A percentile compares a stretch with the other conserved stretches of the same genome.
Evolutionary conservation across 2,113 vertebrate species (phyloP).

Genomic region (Pteruthius melanotis): DNA sequence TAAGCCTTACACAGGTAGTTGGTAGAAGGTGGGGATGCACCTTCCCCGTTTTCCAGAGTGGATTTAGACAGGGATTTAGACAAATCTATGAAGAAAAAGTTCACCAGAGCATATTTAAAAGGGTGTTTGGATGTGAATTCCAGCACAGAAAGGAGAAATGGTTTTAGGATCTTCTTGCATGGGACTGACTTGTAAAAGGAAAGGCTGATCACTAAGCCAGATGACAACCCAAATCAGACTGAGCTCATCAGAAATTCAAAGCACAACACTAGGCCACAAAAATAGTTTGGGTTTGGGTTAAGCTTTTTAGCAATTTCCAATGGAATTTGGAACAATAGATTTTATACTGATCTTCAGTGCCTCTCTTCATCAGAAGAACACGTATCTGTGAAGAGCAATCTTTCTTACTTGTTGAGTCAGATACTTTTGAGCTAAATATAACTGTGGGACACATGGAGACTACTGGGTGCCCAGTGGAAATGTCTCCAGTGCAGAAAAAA

Average conservation of each 20-base stretch:
- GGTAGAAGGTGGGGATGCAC: neutral
- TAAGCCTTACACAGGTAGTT: neutral
- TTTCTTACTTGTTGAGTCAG: neutral
- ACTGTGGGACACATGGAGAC: neutral
- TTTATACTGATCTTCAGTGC: neutral
- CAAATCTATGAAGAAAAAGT: neutral
- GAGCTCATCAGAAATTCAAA: neutral
- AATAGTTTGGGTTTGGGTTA: neutral
- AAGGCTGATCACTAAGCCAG: neutral
- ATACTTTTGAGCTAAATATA: neutral
- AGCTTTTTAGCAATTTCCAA: neutral
- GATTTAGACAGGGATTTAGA: neutral
- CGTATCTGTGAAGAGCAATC: neutral
- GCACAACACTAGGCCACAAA: neutral
- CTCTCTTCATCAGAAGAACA: neutral
- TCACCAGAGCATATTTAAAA: neutral
- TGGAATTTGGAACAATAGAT: neutral
- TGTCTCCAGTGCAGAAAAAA: neutral
- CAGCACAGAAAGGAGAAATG: neutral
- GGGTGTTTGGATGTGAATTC: neutral
- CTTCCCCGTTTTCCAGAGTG: neutral
- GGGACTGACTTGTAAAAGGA: neutral
- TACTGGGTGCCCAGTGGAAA: neutral
- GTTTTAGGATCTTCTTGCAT: neutral
- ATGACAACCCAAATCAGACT: neutral